These are phyloP conservation scores for Proctacanthus coquilletti DNA, from an alignment of 1,140 invertebrate genomes.

Conservation along the genomic window DNA sequence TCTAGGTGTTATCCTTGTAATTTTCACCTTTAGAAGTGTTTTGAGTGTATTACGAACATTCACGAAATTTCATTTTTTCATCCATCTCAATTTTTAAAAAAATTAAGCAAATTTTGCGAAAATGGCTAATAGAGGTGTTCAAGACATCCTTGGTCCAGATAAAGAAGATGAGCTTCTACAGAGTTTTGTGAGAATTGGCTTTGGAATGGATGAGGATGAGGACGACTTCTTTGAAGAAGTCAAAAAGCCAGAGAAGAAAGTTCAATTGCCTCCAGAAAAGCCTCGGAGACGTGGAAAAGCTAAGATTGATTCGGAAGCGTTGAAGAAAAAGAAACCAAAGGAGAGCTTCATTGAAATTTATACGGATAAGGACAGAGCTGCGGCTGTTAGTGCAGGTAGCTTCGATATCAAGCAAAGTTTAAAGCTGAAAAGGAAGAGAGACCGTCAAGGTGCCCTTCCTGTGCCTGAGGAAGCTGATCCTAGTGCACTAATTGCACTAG, in stretches of 20 bases:
- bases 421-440: conserved; percentile 60
- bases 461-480: conserved; percentile 67
- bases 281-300: conserved; percentile 17
- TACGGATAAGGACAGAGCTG: conserved; percentile 78
- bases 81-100: neutral
- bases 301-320: conserved; percentile 31
- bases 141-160: conserved; percentile 39
- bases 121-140: no score
- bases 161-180: conserved; percentile 56
- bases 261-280: conserved; percentile 25
- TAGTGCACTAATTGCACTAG: conserved; percentile 53
- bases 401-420: conserved; percentile 72
- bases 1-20: no score
- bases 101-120: no score
- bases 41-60: neutral
- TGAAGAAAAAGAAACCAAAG: conserved; percentile 37
- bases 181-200: conserved; percentile 51
- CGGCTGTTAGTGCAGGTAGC: conserved; percentile 57
- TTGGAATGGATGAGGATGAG: conserved; percentile 16
- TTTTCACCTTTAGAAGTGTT: neutral
- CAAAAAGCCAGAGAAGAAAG: conserved; percentile 18
- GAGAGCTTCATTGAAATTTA: conserved; percentile 58
- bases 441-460: conserved; percentile 52
- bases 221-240: conserved; percentile 8
- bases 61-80: neutral